Conservation (phyloP, 2,113 vertebrate species). For the Mobula hypostoma region DNA sequence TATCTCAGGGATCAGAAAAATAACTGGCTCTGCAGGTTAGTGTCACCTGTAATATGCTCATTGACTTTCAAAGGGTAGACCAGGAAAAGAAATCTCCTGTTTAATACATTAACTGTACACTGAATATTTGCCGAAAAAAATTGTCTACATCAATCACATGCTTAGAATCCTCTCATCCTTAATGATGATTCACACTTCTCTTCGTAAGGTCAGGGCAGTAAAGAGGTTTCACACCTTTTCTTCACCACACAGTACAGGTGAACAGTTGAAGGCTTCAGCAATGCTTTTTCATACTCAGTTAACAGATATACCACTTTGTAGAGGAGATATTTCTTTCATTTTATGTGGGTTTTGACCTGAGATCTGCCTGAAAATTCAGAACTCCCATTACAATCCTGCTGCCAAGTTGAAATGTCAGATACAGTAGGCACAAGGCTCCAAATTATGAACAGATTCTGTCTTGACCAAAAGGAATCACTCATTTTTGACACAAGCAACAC, state of each 20-base stretch:
- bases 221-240: background rate
- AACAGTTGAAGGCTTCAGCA: background rate
- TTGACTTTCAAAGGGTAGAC: background rate
- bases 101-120: background rate
- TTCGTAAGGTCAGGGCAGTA: background rate
- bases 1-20: background rate
- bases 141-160: background rate
- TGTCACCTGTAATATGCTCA: background rate
- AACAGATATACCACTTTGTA: background rate
- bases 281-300: background rate
- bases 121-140: background rate
- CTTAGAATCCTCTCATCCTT: background rate
- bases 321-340: background rate
- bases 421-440: background rate
- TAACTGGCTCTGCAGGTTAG: background rate
- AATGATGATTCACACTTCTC: background rate
- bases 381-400: background rate
- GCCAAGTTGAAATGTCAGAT: background rate
- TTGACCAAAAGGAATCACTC: background rate
- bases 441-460: background rate
- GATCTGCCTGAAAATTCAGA: background rate
- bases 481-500: background rate
- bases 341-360: background rate
- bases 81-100: background rate
- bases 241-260: background rate